Evolutionary conservation across 2,888 invertebrate genomes (phyloP).

Genomic region (Lamellibrachia satsuma): DNA sequence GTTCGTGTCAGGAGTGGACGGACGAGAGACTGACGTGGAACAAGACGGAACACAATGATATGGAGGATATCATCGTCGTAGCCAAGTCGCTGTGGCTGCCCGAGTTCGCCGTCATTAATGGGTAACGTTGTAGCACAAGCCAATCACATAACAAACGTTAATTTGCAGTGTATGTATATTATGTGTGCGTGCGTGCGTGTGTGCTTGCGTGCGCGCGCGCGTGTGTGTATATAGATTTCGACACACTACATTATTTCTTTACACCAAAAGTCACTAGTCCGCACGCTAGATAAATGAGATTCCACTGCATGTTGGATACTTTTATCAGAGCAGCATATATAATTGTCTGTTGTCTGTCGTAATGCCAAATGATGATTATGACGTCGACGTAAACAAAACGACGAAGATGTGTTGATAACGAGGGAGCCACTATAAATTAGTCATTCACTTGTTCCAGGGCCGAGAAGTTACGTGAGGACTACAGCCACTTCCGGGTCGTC

Average conservation of each 20-base stretch:
- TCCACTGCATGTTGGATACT: too few relatives aligned
- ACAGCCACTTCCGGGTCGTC: slow-evolving; percentile 43
- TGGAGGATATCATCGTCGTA: slow-evolving; percentile 43
- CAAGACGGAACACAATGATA: slow-evolving; percentile 25
- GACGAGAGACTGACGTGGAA: slow-evolving; percentile 42
- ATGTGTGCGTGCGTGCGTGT: too few relatives aligned
- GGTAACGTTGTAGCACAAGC: slow-evolving; percentile 32
- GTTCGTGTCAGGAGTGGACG: slow-evolving; percentile 37
- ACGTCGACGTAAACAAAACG: neutral
- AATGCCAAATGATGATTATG: neutral
- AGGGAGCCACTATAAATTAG: neutral
- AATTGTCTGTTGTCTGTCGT: too few relatives aligned
- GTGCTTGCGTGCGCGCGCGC: too few relatives aligned
- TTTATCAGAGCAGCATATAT: too few relatives aligned
- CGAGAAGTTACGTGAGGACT: slow-evolving; percentile 45
- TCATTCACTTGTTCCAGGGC: slow-evolving; percentile 36
- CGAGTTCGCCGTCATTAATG: slow-evolving; percentile 47
- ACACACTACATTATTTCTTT: too few relatives aligned
- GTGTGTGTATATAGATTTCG: too few relatives aligned
- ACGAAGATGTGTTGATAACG: too few relatives aligned
- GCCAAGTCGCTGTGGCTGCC: slow-evolving; percentile 45
- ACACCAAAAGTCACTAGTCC: too few relatives aligned
- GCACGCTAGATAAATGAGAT: too few relatives aligned
- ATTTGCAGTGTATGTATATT: neutral
- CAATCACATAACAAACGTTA: neutral